Conservation (phyloP, 1,140 invertebrate genomes). For the Drosophila pachea region DNA sequence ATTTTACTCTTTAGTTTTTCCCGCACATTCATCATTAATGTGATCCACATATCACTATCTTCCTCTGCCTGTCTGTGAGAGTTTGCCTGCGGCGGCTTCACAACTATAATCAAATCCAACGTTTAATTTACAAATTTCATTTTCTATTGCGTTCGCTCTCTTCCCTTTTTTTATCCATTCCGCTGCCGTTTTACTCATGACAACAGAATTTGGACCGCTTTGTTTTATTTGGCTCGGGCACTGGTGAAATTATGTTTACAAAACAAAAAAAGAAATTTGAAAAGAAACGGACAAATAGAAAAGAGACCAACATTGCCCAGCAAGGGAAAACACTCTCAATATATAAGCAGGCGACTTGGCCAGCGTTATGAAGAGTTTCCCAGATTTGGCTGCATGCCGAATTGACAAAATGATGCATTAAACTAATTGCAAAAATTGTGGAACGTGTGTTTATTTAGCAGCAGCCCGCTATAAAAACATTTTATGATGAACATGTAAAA, state of each 20-base stretch:
- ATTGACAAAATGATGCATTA: conserved; percentile 65
- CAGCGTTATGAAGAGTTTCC: conserved; percentile 58
- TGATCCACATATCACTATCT: neutral
- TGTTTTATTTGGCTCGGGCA: conserved; percentile 22
- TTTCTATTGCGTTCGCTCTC: conserved; percentile 17
- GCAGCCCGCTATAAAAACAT: conserved; percentile 2
- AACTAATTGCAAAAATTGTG: conserved; percentile 59
- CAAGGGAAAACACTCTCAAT: conserved; percentile 13
- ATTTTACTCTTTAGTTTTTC: neutral
- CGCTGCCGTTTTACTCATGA: conserved; percentile 58
- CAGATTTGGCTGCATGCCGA: conserved; percentile 62
- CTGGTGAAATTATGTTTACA: conserved; percentile 35
- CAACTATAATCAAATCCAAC: conserved; percentile 62
- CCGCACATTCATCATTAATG: conserved; percentile 14
- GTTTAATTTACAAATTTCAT: conserved; percentile 63
- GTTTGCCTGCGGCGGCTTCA: conserved; percentile 46
- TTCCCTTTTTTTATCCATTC: conserved; percentile 15
- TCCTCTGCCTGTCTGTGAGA: neutral
- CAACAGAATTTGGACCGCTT: conserved; percentile 44
- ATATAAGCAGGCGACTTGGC: conserved; percentile 27
- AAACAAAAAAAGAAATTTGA: conserved; percentile 15
- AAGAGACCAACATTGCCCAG: conserved; percentile 28
- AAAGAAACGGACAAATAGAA: conserved; percentile 17
- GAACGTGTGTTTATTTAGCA: conserved; percentile 13
- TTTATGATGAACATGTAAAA: neutral